These are phyloP conservation scores for Lasioglossum figueresi DNA, from an alignment of 2,888 invertebrate species.

Conservation along the genomic window DNA sequence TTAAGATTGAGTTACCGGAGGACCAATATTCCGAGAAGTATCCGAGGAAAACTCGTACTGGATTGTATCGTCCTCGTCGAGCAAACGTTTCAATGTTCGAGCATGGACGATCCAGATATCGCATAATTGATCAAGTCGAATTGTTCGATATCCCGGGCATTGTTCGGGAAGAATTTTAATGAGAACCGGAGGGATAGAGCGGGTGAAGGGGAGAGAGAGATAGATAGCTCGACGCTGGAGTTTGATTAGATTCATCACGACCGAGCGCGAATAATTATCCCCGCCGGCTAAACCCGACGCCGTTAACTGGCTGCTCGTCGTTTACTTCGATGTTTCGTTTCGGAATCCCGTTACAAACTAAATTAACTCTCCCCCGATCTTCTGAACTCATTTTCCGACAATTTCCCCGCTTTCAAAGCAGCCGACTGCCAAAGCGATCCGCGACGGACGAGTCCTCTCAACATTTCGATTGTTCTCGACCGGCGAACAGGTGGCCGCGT, in stretches of 20 bases:
- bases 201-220: background rate
- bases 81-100: background rate
- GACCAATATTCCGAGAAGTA: background rate
- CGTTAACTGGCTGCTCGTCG: conserved; percentile 17
- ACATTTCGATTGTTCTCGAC: background rate
- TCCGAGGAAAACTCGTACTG: background rate
- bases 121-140: background rate
- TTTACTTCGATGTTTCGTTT: conserved; percentile 19
- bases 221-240: background rate
- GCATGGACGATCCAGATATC: background rate
- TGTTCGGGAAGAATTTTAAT: conserved; percentile 17
- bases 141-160: conserved; percentile 5
- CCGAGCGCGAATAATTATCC: conserved; percentile 16
- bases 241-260: conserved; percentile 22
- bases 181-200: background rate
- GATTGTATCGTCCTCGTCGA: conserved; percentile 1
- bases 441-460: background rate
- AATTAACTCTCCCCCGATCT: conserved; percentile 23
- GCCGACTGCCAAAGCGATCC: background rate
- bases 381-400: background rate
- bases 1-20: background rate
- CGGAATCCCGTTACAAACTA: conserved; percentile 16
- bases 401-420: background rate
- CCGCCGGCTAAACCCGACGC: background rate
- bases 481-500: background rate